A percentile compares a stretch with the other conserved stretches of the same genome.
These are phyloP conservation scores for Hystrix cristata DNA, from an alignment of 2,113 vertebrate species.

Conservation along the genomic window DNA sequence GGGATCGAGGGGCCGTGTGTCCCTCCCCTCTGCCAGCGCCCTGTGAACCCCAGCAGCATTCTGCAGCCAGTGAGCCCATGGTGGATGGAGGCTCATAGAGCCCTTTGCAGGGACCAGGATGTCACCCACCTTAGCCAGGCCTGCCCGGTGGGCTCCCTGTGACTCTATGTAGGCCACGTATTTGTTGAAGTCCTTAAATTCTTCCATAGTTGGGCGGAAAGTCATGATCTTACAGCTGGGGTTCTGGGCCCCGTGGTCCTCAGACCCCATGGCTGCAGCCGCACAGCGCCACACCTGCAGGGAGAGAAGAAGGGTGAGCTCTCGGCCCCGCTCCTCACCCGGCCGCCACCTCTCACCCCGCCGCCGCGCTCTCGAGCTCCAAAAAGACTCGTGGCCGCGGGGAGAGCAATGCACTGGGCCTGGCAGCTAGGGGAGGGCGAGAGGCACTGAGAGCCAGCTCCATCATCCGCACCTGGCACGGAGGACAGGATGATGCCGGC, in stretches of 20 bases:
- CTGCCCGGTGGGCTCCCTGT: conserved; percentile 96
- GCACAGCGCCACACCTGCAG: conserved; percentile 35
- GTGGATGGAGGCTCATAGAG: background rate
- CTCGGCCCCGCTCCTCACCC: rapidly evolving
- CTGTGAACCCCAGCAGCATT: background rate
- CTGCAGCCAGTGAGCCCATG: background rate
- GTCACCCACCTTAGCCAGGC: conserved; percentile 95
- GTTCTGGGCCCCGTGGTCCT: conserved; percentile 90
- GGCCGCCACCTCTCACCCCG: background rate
- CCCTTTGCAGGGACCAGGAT: background rate
- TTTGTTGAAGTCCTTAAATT: conserved; percentile 96
- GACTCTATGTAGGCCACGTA: conserved; percentile 97
- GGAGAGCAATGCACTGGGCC: background rate
- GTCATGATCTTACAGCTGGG: conserved; percentile 98
- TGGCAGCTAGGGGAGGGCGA: rapidly evolving
- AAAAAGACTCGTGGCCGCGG: rapidly evolving
- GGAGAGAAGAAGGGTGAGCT: background rate
- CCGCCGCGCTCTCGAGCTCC: rapidly evolving
- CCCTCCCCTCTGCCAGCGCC: background rate
- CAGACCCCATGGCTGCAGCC: conserved; percentile 88
- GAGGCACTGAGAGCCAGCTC: too few species aligned
- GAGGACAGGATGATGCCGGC: background rate
- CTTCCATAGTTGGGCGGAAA: conserved; percentile 96
- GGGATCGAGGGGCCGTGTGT: too few species aligned
- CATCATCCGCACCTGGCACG: background rate